Base-by-base conservation (phyloP, 2,797 vertebrate species). In the Sciurus carolinensis region DNA sequence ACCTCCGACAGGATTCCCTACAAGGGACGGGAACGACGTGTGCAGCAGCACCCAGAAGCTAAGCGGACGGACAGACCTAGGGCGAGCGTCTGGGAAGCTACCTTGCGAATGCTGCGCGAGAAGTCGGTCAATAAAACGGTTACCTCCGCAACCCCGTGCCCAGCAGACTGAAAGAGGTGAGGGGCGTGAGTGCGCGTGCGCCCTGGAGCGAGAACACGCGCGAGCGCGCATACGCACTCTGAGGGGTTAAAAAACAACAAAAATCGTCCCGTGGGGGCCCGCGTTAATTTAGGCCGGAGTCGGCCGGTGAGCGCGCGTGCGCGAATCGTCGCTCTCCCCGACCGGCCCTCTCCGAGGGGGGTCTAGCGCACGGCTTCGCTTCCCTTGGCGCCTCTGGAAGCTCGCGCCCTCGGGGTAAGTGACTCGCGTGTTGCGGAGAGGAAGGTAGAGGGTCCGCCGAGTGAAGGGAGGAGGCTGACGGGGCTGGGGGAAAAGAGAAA, bases 291-390 rank as follows among this genome's bases (percentile, higher is more conserved):
- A 73, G 97, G 71, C 72, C 81, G 22, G 88, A 28, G 94, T 52
- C 77, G 85, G 88, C 28, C 8, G 0, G 64, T 66, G 73, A 93
- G 50, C 95, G 96, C 96, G 97, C 96, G 87, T 91, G 94, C 97
- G 87, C 73, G 86, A 84, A 91, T 12, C 66, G 72, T 66, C 64
- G 88, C 79, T 91, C 84, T 88, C 36, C 62, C n/a, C 59, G 30
- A 15, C 87, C 12, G 64, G 76, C 91, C 73, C 39, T 22, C 79
- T 86, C 76, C 1, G 10, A 22, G 20, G 85, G 95, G 52, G 81
- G 82, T 95, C 47, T 89, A 88, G 77, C 85, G 71, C 87, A 22
- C 15, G 0, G 83, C 92, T 92, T 52, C 1, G 18, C 59, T 64
- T 18, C 30, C 75, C 47, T 59, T 5, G 54, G 6, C 24, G 57